Evolutionary conservation across 2,113 vertebrate genomes (phyloP).

Genomic region (Cinclus mexicanus): DNA sequence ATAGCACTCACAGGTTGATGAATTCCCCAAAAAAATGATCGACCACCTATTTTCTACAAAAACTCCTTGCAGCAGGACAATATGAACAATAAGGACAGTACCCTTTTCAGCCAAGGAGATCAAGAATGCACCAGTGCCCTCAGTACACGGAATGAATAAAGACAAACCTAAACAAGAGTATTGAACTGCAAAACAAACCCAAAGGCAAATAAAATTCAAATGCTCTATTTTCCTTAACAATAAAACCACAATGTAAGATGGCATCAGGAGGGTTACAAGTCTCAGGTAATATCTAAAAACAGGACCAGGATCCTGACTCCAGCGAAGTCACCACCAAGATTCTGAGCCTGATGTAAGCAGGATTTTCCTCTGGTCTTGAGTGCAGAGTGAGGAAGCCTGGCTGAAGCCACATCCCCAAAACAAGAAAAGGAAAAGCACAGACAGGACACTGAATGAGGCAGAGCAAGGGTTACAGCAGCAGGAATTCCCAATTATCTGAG

Average conservation of each 20-base stretch:
- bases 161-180: background rate
- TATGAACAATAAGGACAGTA: background rate
- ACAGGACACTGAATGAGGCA: background rate
- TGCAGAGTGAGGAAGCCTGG: background rate
- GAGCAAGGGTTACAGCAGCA: background rate
- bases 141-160: background rate
- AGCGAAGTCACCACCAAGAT: background rate
- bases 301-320: background rate
- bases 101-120: background rate
- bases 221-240: background rate
- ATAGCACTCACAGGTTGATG: background rate
- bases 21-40: background rate
- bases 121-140: background rate
- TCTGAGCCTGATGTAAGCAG: background rate
- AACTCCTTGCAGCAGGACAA: background rate
- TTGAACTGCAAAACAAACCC: background rate
- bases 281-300: background rate
- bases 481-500: background rate
- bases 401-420: background rate
- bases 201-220: slow-evolving; percentile 11
- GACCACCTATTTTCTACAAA: background rate
- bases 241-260: background rate
- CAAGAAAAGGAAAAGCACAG: background rate
- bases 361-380: background rate
- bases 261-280: background rate